Base-by-base conservation (phyloP, 2,888 invertebrate species). In the Agrotis exclamationis region DNA sequence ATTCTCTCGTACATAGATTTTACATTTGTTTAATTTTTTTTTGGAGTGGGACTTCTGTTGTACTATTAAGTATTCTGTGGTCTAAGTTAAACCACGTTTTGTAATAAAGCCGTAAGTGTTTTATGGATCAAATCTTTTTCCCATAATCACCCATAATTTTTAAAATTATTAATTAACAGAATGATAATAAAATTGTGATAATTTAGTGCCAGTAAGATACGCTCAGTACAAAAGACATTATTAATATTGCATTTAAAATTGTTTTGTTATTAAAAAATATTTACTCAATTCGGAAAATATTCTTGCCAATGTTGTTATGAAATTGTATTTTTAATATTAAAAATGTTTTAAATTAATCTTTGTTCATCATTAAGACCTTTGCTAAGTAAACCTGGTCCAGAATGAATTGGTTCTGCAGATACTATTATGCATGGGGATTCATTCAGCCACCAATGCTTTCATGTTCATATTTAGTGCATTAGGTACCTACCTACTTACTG, bases 401-500 rank as follows among this genome's bases (percentile, higher is more conserved):
- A 98, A 20, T 97, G 92, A 64, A 96, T 92, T 0, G 97, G 97
- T 50, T 91, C 92, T 16, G 97, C 96, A 47, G 96, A 93, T 16
- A 97, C 92, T 51, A 99, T 93, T 79, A 5, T 95, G 88, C 94
- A 91, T 0, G 97, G 96, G 89, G 97, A 98, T 77, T 96, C 97
- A 51, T 96, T 94, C 65, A 99, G 93, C 0, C 95, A 0, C 99
- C 97, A 87, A 98, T 97, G 28, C 96, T 96, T 95, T 99, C 99
- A 92, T 99, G 99, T 94, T 99, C 99, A 33, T 33, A 33, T 7
- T 33, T 96, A 3, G 98, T 98, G 90, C 99, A 99, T 5, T 33
- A 7, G 33, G 3, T 28, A 28, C 28, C 5, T 0, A 5, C 3
- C n/a, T n/a, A n/a, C n/a, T n/a, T n/a, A n/a, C n/a, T n/a, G n/a